Base-by-base conservation (phyloP, 1,140 invertebrate species). In the Drosophila ercepeae region DNA sequence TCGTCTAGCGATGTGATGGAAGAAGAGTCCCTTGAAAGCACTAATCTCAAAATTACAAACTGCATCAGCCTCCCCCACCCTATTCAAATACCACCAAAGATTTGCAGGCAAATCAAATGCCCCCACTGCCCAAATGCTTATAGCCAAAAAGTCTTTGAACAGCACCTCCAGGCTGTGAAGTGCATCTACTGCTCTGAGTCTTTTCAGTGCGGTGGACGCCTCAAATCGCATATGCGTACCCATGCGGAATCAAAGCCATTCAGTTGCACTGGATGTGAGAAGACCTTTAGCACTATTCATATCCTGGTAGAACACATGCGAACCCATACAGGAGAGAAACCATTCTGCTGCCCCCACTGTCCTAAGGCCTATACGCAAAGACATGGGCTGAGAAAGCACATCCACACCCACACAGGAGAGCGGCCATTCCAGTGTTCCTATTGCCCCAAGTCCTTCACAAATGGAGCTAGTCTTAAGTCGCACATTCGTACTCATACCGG, bases 261-360 rank as follows among this genome's bases (percentile, higher is more conserved):
- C 8, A 42, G 1, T 14, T 42, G 39, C 39, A 19, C 16, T 16
- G 14, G 13, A 18, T 42, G 39, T 18, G 6, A 14, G 4, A 42
- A 42, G 16, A 8, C 39, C 9, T 42, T 60, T 9, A 14, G n/a
- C 25, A n/a, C 21, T 3, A 9, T 34, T 21, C 16, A 60, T 39
- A 9, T 42, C 16, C 57, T 39, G 6, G 34, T 21, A 9, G 32
- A 36, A 13, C 57, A 60, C 32, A 27, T 19, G 0, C 50, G 57
- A 1, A 60, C 50, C 2, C 57, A 60, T 23, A 60, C 50, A 0
- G 57, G 32, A 3, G 50, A 60, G 19, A 19, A 49, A 16, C 9
- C 39, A 9, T 42, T 42, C 39, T 8, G 39, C 16, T 42, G 39
- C 9, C 39, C 57, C 7, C 32, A 41, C 3, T 54, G 57, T 13